Percentiles rank a stretch among this genome's conserved stretches.
phyloP scores from a whole-genome alignment of 2,113 vertebrate species.

The Phycodurus eques region DNA sequence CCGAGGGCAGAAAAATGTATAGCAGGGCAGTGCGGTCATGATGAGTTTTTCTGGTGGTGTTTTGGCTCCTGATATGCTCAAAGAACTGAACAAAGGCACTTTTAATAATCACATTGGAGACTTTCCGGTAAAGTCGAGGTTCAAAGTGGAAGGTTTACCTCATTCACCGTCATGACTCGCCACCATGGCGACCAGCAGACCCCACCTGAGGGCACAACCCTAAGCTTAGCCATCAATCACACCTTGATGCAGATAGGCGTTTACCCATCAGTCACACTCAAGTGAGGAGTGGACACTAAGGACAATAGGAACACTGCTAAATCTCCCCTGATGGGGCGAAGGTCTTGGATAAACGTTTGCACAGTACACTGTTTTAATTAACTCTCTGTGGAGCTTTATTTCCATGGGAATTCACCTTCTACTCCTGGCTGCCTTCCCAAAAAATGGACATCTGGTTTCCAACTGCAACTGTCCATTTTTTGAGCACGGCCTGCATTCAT shows the following conservation, averaged over 20 bases:
- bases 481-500: slow-evolving; percentile 17
- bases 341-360: slow-evolving; percentile 68
- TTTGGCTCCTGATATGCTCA: slow-evolving; percentile 27
- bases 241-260: slow-evolving; percentile 63
- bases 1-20: slow-evolving; percentile 35
- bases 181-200: slow-evolving; percentile 32
- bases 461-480: slow-evolving; percentile 39
- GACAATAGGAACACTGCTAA: slow-evolving; percentile 62
- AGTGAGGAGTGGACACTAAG: slow-evolving; percentile 44
- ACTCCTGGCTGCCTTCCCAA: slow-evolving; percentile 42
- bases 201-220: slow-evolving; percentile 48
- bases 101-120: background rate
- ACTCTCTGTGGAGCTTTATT: slow-evolving; percentile 62
- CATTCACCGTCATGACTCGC: slow-evolving; percentile 8
- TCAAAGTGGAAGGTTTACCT: slow-evolving; percentile 30
- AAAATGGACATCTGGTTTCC: slow-evolving; percentile 58
- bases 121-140: slow-evolving; percentile 15
- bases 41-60: slow-evolving; percentile 50
- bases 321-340: slow-evolving; percentile 50
- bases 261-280: slow-evolving; percentile 69
- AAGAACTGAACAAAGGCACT: slow-evolving; percentile 9
- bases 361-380: slow-evolving; percentile 60
- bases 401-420: slow-evolving; percentile 62
- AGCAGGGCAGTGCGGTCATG: slow-evolving; percentile 34
- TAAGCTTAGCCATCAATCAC: slow-evolving; percentile 62